Evolutionary conservation across 2,888 invertebrate genomes (phyloP).

Genomic region (Villa cingulata): DNA sequence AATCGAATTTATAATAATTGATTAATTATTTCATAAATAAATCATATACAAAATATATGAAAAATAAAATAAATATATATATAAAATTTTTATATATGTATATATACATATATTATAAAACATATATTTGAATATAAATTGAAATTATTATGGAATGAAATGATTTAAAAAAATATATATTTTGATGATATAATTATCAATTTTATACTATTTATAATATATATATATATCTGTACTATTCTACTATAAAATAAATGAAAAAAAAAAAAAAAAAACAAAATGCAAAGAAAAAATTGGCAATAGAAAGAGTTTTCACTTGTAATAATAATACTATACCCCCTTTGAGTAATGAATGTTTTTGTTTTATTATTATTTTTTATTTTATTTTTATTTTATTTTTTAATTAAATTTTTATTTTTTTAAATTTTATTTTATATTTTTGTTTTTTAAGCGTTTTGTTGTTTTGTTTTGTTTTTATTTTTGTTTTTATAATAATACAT

Average conservation of each 20-base stretch:
- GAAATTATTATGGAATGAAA: background rate
- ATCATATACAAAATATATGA: too few relatives aligned
- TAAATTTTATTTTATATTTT: too few relatives aligned
- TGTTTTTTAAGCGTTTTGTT: too few relatives aligned
- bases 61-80: too few relatives aligned
- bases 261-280: too few relatives aligned
- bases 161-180: background rate
- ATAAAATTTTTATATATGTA: too few relatives aligned
- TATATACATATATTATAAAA: too few relatives aligned
- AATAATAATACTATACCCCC: background rate
- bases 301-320: slow-evolving; percentile 14
- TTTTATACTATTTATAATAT: background rate
- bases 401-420: slow-evolving; percentile 7
- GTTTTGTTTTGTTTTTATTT: too few relatives aligned
- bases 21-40: too few relatives aligned
- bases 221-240: background rate
- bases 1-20: too few relatives aligned
- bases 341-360: background rate
- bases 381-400: slow-evolving; percentile 7
- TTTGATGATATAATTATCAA: background rate
- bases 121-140: too few relatives aligned
- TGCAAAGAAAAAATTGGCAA: slow-evolving; percentile 20
- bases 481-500: too few relatives aligned
- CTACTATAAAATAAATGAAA: background rate
- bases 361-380: slow-evolving; percentile 2